Evolutionary conservation across 2,888 invertebrate species (phyloP), one percentile per base, ranked within the genome.

Genomic region (Taphrorychus bicolor): DNA sequence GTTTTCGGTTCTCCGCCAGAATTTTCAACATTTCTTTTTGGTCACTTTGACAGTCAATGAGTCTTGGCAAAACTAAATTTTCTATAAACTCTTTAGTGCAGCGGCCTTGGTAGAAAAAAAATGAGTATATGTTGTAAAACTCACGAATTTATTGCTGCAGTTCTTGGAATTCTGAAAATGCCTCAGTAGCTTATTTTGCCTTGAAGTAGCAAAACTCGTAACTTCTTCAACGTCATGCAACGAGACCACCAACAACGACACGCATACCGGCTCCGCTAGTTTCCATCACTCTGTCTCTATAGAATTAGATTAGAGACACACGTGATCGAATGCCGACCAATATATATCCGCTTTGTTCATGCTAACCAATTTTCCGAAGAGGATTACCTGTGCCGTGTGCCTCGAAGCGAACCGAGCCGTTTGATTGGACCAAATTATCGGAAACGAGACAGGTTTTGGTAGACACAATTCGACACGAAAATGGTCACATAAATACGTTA

Each of bases 251-350:
- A 32, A 3, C 32, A 9, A 32, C 32, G 11, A 32, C 11, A 32
- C 32, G 3, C 3, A 45, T 45, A 5, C 2, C 5, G 16, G 5
- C 17, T 45, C 17, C 45, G 59, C 52, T 48, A 56, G 24, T 21
- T 45, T 42, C 59, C 69, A 68, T 71, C 72, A 65, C 71, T 66
- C 71, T 72, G 70, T 70, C 70, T 71, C 73, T 74, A 73, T 71
- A 64, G 73, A 74, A 75, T 76, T 76, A 72, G 74, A 75, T 76
- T 76, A 76, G 75, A 68, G 66, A 69, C 62, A 71, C 69, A 71
- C 73, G 71, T 73, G 72, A 74, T 73, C 73, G 71, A 71, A 72
- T 73, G 72, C 69, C 70, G 65, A 56, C 63, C 64, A 57, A 52
- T 18, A 70, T 66, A 66, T 63, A 71, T 70, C 63, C 59, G 70